Evolutionary conservation across 2,888 invertebrate species (phyloP).

Genomic region (Apamea crenata): DNA sequence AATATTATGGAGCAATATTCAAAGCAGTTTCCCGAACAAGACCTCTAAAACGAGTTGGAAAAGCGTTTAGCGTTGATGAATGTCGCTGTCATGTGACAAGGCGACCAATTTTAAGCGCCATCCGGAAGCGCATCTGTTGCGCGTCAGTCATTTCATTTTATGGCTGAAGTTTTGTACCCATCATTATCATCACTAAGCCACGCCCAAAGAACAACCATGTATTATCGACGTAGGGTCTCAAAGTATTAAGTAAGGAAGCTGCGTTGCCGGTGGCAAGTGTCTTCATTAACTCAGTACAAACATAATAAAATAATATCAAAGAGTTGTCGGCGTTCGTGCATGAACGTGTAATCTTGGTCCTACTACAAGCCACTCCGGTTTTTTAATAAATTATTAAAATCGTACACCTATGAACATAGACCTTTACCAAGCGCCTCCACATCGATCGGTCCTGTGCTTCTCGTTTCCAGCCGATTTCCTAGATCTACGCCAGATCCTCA

Average conservation of each 20-base stretch:
- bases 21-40: neutral
- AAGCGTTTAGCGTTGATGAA: neutral
- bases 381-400: too few relatives aligned
- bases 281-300: too few relatives aligned
- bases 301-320: too few relatives aligned
- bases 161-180: neutral
- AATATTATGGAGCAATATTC: too few relatives aligned
- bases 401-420: too few relatives aligned
- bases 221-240: too few relatives aligned
- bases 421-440: neutral
- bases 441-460: neutral
- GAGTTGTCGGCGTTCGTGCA: too few relatives aligned
- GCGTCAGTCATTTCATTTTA: neutral
- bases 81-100: neutral
- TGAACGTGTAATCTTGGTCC: too few relatives aligned
- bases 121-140: neutral
- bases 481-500: too few relatives aligned
- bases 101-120: neutral
- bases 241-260: too few relatives aligned
- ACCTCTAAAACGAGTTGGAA: neutral
- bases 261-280: too few relatives aligned
- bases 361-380: too few relatives aligned
- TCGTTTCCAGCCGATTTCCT: neutral
- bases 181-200: neutral
- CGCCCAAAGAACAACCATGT: neutral